Evolutionary conservation across 2,113 vertebrate genomes (phyloP).

Genomic region (cat (Felis catus)): F.catus_Fca126_mat1.0 CM031417.1:124522001-124522500

Average conservation of each 20-base stretch:
- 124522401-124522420: slow-evolving; percentile 25
- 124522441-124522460: background rate
- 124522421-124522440: background rate
- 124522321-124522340: background rate
- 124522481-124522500: background rate
- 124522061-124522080: slow-evolving; percentile 59
- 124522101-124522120: slow-evolving; percentile 45
- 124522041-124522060: slow-evolving; percentile 31
- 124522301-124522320: slow-evolving; percentile 58
- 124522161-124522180: slow-evolving; percentile 53
- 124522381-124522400: background rate
- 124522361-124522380: background rate
- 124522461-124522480: background rate
- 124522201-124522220: slow-evolving; percentile 59
- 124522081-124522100: slow-evolving; percentile 67
- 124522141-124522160: slow-evolving; percentile 69
- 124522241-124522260: slow-evolving; percentile 65
- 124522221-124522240: slow-evolving; percentile 67
- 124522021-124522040: slow-evolving; percentile 18
- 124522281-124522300: slow-evolving; percentile 12
- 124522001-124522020: background rate
- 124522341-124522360: background rate
- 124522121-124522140: slow-evolving; percentile 28
- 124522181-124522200: slow-evolving; percentile 72
- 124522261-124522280: slow-evolving; percentile 60